Evolutionary conservation across 2,797 vertebrate species (phyloP).

Genomic region (Danionella dracula): DNA sequence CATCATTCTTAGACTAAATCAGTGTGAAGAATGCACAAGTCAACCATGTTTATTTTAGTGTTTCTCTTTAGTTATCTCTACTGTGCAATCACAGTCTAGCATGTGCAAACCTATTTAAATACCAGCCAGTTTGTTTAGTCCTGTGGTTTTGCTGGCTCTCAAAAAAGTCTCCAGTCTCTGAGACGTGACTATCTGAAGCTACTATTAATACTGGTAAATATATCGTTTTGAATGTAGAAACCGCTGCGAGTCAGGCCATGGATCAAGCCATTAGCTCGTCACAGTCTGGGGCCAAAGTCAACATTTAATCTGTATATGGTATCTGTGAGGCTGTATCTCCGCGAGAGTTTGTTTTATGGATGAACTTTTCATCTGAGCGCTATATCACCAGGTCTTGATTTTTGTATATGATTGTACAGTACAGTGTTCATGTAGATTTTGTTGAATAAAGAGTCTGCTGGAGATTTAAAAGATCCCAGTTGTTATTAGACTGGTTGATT

Average conservation of each 20-base stretch:
- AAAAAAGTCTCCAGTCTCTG: conserved; percentile 11
- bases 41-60: conserved; percentile 8
- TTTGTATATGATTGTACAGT: neutral
- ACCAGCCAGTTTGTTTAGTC: conserved; percentile 26
- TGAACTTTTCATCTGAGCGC: neutral
- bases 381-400: neutral
- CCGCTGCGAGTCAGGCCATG: conserved; percentile 3
- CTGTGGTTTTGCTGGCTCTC: conserved; percentile 6
- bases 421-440: neutral
- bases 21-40: conserved; percentile 1
- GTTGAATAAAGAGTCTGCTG: neutral
- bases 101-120: conserved; percentile 27
- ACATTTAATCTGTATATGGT: conserved; percentile 11
- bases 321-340: neutral
- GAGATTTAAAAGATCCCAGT: too few species aligned
- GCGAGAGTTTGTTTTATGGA: conserved; percentile 2
- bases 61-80: neutral
- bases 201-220: conserved; percentile 25
- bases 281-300: conserved; percentile 1
- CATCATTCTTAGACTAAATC: neutral
- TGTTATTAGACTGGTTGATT: too few species aligned
- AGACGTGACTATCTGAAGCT: conserved; percentile 4
- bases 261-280: conserved; percentile 7
- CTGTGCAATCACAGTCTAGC: conserved; percentile 17
- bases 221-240: conserved; percentile 14